Percentiles rank a stretch among this genome's conserved stretches.
Conservation (phyloP, 2,888 invertebrate species). For the Hyles lineata region DNA sequence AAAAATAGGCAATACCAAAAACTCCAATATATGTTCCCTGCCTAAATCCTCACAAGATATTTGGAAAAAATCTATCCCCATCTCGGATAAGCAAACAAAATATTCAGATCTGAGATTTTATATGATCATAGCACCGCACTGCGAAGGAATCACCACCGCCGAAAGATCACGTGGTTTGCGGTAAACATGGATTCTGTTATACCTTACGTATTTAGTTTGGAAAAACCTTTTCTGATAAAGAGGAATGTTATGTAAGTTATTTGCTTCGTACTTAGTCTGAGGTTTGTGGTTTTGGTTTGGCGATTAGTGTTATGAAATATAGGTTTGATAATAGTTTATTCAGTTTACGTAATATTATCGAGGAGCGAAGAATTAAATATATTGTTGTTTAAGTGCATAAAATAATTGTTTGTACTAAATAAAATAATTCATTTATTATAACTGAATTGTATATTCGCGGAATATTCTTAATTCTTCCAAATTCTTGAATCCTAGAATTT, state of each 20-base stretch:
- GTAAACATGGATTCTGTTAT: not conserved
- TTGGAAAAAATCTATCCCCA: not conserved
- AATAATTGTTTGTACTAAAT: no score
- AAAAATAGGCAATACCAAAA: no score
- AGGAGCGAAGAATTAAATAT: no score
- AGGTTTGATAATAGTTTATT: not conserved
- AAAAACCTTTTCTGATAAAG: not conserved
- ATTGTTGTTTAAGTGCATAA: no score
- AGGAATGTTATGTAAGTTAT: not conserved
- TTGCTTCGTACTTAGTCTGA: not conserved
- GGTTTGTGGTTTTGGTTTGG: not conserved
- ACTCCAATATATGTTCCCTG: not conserved
- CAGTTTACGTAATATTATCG: not conserved
- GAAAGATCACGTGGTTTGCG: constrained; percentile 13
- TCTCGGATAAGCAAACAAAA: constrained; percentile 8
- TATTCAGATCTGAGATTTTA: constrained; percentile 6
- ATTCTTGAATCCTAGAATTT: no score
- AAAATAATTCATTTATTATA: no score
- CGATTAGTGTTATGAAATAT: not conserved
- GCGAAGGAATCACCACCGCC: not conserved
- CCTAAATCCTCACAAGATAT: not conserved
- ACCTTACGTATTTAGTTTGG: constrained; percentile 2
- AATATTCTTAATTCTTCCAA: no score
- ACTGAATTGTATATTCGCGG: no score
- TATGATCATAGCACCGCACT: not conserved